These are phyloP conservation scores for Gila robusta DNA, from an alignment of 2,797 vertebrate genomes.

Conservation along the genomic window DNA sequence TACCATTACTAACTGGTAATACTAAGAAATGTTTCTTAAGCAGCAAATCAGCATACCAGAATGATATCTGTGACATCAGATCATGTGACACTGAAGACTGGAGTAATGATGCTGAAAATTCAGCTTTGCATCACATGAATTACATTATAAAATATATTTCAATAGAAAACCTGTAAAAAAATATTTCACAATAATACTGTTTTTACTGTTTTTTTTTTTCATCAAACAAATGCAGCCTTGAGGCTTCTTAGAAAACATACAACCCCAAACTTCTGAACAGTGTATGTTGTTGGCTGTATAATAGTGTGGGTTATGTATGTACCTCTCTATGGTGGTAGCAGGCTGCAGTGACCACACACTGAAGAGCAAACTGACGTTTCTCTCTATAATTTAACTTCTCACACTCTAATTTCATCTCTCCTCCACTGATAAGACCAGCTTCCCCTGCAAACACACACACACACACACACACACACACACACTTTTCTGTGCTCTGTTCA, in stretches of 20 bases:
- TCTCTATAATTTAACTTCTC: conserved; percentile 76
- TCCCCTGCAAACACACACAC: conserved; percentile 64
- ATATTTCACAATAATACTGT: neutral
- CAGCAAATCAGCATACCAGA: neutral
- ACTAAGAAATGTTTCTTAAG: neutral
- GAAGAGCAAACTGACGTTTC: conserved; percentile 74
- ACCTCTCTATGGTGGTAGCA: conserved; percentile 66
- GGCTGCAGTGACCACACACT: conserved; percentile 76
- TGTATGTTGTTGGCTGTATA: neutral
- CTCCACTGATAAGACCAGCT: conserved; percentile 72
- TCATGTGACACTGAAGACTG: neutral
- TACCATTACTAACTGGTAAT: neutral
- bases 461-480: no score
- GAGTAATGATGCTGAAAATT: neutral
- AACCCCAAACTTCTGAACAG: neutral
- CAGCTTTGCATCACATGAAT: neutral
- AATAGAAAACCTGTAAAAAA: neutral
- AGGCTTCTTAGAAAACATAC: neutral
- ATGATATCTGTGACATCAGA: neutral
- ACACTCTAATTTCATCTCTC: conserved; percentile 74
- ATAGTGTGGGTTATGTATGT: neutral
- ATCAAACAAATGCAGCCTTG: neutral
- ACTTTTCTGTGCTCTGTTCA: neutral
- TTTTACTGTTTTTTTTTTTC: neutral
- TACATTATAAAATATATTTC: neutral